Evolutionary conservation across 2,113 vertebrate genomes (phyloP).

Genomic region (Chamaetylas fuelleborni): DNA sequence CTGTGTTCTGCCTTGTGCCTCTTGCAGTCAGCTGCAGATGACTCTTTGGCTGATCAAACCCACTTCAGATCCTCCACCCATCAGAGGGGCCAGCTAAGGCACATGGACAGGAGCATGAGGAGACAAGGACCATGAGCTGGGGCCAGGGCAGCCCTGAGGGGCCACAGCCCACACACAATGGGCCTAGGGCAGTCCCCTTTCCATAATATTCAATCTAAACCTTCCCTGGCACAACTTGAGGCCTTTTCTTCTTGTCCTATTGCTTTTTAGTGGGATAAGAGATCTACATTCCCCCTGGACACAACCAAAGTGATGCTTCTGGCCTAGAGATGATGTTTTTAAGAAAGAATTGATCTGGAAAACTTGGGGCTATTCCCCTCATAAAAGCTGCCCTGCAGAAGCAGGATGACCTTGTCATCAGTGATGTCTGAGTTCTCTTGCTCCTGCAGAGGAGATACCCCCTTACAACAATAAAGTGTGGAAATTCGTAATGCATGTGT

Average conservation of each 20-base stretch:
- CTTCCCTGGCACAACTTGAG: background rate
- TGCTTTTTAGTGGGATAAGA: background rate
- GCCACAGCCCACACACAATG: rapidly evolving
- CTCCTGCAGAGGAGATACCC: background rate
- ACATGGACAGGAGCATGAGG: rapidly evolving
- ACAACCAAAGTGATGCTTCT: background rate
- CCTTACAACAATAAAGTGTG: background rate
- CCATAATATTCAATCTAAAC: background rate
- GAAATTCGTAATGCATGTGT: background rate
- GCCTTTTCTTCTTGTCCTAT: background rate
- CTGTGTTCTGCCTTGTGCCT: rapidly evolving
- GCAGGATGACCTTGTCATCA: background rate
- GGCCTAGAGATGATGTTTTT: background rate
- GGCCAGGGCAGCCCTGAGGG: background rate
- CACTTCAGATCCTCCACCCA: background rate
- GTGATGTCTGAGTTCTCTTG: background rate
- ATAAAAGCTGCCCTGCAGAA: background rate
- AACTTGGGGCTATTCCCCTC: background rate
- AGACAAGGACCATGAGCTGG: rapidly evolving
- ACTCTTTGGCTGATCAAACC: background rate
- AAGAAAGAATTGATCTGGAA: background rate
- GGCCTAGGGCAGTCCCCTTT: background rate
- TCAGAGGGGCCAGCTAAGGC: background rate
- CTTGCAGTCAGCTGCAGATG: background rate
- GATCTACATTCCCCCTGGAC: no score